Conservation (phyloP, 2,797 vertebrate species). For the Mionectes olivaceus region DNA sequence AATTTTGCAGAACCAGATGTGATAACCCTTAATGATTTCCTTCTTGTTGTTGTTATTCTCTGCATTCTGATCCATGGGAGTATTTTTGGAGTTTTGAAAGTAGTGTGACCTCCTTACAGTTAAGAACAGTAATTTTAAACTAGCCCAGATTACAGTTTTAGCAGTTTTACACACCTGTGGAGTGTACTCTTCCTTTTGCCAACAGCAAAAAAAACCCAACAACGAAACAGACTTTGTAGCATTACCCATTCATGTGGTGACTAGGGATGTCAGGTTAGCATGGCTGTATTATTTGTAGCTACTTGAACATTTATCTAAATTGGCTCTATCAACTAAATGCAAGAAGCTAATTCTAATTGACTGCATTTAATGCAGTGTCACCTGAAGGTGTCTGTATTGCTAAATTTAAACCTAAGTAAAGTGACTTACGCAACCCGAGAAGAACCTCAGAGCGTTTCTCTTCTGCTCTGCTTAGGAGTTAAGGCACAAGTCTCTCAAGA, state of each 20-base stretch:
- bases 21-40: neutral
- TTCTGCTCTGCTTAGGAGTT: conserved; percentile 17
- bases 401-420: conserved; percentile 27
- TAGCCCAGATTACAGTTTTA: neutral
- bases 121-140: neutral
- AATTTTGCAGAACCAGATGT: neutral
- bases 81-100: neutral
- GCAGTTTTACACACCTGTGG: neutral
- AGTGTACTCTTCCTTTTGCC: neutral
- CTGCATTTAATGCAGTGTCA: conserved; percentile 16
- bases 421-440: conserved; percentile 13
- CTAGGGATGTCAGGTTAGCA: neutral
- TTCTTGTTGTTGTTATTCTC: neutral
- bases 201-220: neutral
- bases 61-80: neutral
- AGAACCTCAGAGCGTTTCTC: neutral
- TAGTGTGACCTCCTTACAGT: neutral
- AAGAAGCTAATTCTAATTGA: conserved; percentile 40
- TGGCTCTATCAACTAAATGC: neutral
- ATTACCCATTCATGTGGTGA: neutral
- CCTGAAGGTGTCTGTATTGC: conserved; percentile 20
- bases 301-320: neutral
- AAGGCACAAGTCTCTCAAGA: conserved; percentile 1
- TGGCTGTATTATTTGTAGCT: neutral
- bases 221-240: neutral